Conservation (phyloP, 2,797 vertebrate species). For the Microctenopoma stevenorrisi region DNA sequence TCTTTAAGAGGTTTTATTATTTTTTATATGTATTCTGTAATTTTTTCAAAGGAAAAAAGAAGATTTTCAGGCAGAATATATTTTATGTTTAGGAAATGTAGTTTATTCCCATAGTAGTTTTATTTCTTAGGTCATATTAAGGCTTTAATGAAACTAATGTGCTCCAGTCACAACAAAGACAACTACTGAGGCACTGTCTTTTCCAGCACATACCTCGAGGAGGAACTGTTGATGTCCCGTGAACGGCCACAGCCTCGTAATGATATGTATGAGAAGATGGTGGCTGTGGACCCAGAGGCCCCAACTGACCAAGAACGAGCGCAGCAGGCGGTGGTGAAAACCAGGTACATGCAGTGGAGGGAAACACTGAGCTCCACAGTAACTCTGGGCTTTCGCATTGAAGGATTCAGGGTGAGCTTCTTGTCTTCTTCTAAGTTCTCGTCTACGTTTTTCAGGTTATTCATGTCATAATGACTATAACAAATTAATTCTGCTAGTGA, state of each 20-base stretch:
- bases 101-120: no score
- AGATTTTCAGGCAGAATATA: no score
- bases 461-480: not conserved
- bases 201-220: slow-evolving; percentile 87
- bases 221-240: slow-evolving; percentile 83
- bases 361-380: slow-evolving; percentile 89
- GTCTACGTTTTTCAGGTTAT: not conserved
- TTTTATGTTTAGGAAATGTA: no score
- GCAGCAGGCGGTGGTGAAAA: slow-evolving; percentile 87
- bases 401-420: slow-evolving; percentile 86
- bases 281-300: slow-evolving; percentile 87
- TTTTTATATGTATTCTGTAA: not conserved
- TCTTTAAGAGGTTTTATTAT: not conserved
- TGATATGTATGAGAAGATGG: slow-evolving; percentile 92
- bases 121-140: not conserved
- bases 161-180: not conserved
- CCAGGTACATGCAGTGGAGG: slow-evolving; percentile 93
- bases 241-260: slow-evolving; percentile 84
- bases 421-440: not conserved
- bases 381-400: slow-evolving; percentile 89
- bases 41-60: no score
- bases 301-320: slow-evolving; percentile 83
- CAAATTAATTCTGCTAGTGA: not conserved
- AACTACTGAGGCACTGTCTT: slow-evolving; percentile 1
- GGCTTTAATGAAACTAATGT: not conserved